Conservation (phyloP, 2,113 vertebrate genomes). For the Brienomyrus brachyistius region DNA sequence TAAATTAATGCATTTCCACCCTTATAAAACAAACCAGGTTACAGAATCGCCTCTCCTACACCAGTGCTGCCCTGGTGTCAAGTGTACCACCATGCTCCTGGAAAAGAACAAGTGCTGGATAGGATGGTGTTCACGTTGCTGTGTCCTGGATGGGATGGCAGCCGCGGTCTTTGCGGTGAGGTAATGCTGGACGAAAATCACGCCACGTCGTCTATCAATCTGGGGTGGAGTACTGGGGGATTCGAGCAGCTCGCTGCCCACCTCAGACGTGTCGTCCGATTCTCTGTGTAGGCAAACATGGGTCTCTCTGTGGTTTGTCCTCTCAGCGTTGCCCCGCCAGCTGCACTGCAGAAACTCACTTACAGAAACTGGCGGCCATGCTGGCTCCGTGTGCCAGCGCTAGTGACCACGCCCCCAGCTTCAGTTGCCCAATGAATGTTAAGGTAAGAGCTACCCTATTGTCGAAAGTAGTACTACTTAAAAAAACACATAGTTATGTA, state of each 20-base stretch:
- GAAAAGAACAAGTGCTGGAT: neutral
- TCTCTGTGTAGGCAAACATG: neutral
- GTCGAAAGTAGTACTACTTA: neutral
- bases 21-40: neutral
- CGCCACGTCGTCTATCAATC: neutral
- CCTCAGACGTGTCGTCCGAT: neutral
- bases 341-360: slow-evolving; percentile 86
- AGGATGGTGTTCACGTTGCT: neutral
- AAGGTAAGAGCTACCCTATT: slow-evolving; percentile 60
- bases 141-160: neutral
- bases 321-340: slow-evolving; percentile 87
- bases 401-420: slow-evolving; percentile 87
- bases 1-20: neutral
- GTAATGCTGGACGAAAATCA: neutral
- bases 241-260: neutral
- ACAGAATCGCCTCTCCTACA: neutral
- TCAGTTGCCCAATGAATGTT: slow-evolving; percentile 86
- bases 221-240: neutral
- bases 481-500: neutral
- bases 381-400: slow-evolving; percentile 91
- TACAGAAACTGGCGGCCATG: slow-evolving; percentile 84
- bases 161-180: neutral
- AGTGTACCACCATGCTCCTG: neutral
- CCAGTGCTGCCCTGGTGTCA: neutral
- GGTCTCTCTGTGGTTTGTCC: neutral